Conservation (phyloP, 2,113 vertebrate genomes). For the Phainopepla nitens region DNA sequence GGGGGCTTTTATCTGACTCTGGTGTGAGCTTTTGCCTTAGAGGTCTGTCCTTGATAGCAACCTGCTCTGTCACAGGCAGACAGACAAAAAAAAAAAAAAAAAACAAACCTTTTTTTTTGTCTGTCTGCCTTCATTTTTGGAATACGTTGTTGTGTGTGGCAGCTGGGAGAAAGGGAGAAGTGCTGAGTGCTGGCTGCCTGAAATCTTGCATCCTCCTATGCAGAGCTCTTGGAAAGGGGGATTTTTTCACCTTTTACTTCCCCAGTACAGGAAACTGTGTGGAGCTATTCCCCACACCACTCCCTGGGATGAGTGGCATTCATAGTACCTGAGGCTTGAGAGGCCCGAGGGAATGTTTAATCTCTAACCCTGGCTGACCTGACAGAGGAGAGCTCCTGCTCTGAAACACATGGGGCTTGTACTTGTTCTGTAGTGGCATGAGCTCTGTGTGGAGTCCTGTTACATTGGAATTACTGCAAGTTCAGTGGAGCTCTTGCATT, state of each 20-base stretch:
- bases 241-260: neutral
- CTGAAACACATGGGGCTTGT: neutral
- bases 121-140: neutral
- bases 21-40: neutral
- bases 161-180: neutral
- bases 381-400: neutral
- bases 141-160: neutral
- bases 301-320: neutral
- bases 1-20: neutral
- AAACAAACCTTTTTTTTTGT: neutral
- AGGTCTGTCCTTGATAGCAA: neutral
- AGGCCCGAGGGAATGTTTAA: neutral
- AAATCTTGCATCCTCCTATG: neutral
- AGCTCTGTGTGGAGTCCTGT: neutral
- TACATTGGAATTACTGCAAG: neutral
- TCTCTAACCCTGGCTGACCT: neutral
- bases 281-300: neutral
- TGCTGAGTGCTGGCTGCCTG: neutral
- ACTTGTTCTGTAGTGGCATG: neutral
- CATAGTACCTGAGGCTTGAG: neutral
- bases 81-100: neutral
- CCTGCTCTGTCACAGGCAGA: neutral
- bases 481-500: neutral
- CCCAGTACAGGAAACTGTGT: fast-evolving
- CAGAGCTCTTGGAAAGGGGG: neutral